phyloP scores from a whole-genome alignment of 1,140 invertebrate genomes.

The Thaumatotibia leucotreta region DNA sequence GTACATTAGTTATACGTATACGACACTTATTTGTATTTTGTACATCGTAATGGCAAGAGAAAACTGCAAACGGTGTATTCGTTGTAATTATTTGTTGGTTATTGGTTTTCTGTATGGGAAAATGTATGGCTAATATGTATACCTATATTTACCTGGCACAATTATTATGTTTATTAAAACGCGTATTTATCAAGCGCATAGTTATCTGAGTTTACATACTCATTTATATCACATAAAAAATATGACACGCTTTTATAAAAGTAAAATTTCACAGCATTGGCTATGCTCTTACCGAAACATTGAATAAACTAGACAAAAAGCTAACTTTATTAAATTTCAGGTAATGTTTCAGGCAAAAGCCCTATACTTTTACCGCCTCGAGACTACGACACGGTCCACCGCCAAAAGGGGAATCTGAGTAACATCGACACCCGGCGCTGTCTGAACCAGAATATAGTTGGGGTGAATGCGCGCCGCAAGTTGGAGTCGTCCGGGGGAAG shows the following conservation, averaged over 20 bases:
- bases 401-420: slow-evolving; percentile 89
- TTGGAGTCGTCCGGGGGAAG: slow-evolving; percentile 80
- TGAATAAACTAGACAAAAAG: background rate
- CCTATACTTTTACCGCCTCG: slow-evolving; percentile 92
- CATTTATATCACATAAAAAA: background rate
- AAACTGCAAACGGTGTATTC: background rate
- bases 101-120: background rate
- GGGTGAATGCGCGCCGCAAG: slow-evolving; percentile 77
- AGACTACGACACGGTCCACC: slow-evolving; percentile 94
- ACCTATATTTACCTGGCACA: background rate
- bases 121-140: background rate
- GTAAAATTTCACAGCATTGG: background rate
- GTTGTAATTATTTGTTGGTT: background rate
- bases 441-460: slow-evolving; percentile 84
- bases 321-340: background rate
- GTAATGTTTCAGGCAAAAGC: slow-evolving; percentile 77
- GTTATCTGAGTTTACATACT: too few relatives aligned
- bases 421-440: slow-evolving; percentile 87
- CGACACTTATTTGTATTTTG: background rate
- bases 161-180: too few relatives aligned
- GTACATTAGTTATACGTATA: too few relatives aligned
- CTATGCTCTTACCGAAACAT: background rate
- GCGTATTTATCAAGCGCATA: background rate
- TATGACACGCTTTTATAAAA: background rate
- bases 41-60: background rate